Percentiles rank a stretch among this genome's conserved stretches.
Evolutionary conservation across 2,888 invertebrate species (phyloP).

Genomic region (Anthrax anthrax): DNA sequence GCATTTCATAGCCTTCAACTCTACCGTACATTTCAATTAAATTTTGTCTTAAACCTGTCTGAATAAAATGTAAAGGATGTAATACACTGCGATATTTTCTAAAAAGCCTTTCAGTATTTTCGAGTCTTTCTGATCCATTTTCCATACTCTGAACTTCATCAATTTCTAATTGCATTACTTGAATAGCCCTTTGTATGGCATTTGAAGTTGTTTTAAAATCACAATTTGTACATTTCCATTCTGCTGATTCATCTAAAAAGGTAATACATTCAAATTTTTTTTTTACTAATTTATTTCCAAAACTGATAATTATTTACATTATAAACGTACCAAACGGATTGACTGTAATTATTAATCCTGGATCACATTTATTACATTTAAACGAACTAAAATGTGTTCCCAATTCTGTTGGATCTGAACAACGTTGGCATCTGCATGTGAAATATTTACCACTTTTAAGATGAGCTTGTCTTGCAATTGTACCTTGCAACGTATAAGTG

Average conservation of each 20-base stretch:
- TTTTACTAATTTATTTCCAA: too few species aligned
- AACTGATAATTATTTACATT: not conserved
- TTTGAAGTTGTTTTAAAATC: conserved; percentile 45
- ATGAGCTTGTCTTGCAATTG: conserved; percentile 51
- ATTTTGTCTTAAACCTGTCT: conserved; percentile 50
- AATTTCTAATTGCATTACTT: conserved; percentile 51
- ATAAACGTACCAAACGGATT: conserved; percentile 47
- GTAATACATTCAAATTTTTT: too few species aligned
- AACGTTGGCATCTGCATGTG: conserved; percentile 57
- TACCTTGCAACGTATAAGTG: conserved; percentile 60
- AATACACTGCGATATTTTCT: conserved; percentile 52
- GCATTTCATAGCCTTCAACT: conserved; percentile 52
- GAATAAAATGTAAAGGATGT: conserved; percentile 62
- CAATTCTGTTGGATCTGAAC: conserved; percentile 65
- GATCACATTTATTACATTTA: conserved; percentile 63
- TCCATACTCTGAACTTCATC: conserved; percentile 46
- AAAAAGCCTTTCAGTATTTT: conserved; percentile 47
- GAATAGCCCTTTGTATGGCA: conserved; percentile 46
- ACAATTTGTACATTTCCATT: conserved; percentile 39
- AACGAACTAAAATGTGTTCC: conserved; percentile 65
- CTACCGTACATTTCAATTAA: conserved; percentile 68
- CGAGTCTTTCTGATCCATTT: conserved; percentile 44
- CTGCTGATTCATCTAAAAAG: conserved; percentile 18
- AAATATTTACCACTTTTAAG: conserved; percentile 66
- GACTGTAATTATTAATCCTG: conserved; percentile 48